phyloP scores from a whole-genome alignment of 1,140 invertebrate genomes.

The Penaeus vannamei region DNA sequence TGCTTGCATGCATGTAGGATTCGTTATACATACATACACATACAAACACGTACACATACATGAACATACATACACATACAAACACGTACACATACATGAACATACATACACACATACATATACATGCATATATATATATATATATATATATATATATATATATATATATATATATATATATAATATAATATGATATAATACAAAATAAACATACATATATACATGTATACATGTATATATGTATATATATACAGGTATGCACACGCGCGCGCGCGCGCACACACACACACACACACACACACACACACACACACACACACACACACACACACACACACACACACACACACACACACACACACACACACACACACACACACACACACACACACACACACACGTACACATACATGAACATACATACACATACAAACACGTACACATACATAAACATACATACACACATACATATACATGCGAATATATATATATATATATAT shows the following conservation, averaged over 20 bases:
- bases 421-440: background rate
- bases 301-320: background rate
- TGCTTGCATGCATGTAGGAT: too few species aligned
- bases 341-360: background rate
- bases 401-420: background rate
- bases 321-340: background rate
- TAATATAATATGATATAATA: background rate
- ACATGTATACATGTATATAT: background rate
- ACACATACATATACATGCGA: background rate
- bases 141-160: slow-evolving; percentile 12
- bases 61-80: slow-evolving; percentile 12
- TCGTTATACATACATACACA: background rate
- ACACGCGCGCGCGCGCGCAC: background rate
- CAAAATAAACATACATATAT: background rate
- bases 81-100: background rate
- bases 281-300: background rate
- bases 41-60: background rate
- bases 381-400: background rate
- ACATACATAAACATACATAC: slow-evolving; percentile 4
- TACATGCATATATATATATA: slow-evolving; percentile 7
- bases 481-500: background rate
- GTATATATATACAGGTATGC: background rate
- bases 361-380: background rate
- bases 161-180: slow-evolving; percentile 3
- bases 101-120: slow-evolving; percentile 17